Percentiles rank a stretch among this genome's conserved stretches.
These are phyloP conservation scores for Echeneis naucrates DNA, from an alignment of 2,797 vertebrate genomes.

Conservation along the genomic window DNA sequence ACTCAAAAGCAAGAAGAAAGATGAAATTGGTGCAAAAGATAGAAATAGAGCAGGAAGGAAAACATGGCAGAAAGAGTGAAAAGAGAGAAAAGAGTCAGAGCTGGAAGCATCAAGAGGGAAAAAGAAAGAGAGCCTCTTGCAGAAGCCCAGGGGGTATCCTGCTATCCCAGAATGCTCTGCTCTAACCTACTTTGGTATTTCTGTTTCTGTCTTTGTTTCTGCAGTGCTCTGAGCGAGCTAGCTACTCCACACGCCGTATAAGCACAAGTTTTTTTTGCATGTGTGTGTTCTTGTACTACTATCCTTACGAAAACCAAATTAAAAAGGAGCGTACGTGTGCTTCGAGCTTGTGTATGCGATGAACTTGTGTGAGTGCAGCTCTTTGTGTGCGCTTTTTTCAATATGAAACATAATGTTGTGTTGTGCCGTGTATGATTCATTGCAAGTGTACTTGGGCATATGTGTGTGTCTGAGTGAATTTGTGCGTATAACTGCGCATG, in stretches of 20 bases:
- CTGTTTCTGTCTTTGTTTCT: conserved; percentile 82
- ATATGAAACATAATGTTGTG: conserved; percentile 11
- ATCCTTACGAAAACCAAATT: conserved; percentile 19
- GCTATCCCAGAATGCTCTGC: conserved; percentile 84
- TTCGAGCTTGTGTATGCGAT: not conserved
- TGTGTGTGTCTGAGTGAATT: not conserved
- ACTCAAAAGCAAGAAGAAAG: not conserved
- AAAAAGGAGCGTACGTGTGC: not conserved
- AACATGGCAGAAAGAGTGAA: conserved; percentile 29
- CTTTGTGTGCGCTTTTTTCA: conserved; percentile 3
- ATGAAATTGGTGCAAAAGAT: conserved; percentile 9
- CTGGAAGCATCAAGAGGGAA: conserved; percentile 52
- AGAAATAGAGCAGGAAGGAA: conserved; percentile 43
- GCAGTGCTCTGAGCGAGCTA: conserved; percentile 71
- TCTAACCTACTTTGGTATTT: conserved; percentile 87
- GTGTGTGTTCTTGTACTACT: conserved; percentile 22
- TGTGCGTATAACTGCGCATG: not conserved
- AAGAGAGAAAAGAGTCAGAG: conserved; percentile 43
- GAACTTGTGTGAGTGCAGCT: conserved; percentile 18
- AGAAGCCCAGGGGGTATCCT: conserved; percentile 83
- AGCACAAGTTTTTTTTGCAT: conserved; percentile 32
- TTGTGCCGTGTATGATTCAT: conserved; percentile 16
- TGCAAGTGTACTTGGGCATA: conserved; percentile 16
- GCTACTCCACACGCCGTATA: conserved; percentile 48
- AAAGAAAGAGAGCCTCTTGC: conserved; percentile 74